Evolutionary conservation across 2,113 vertebrate genomes (phyloP), one percentile per base, ranked within the genome.

Genomic region (Oreochromis spilurus): DNA sequence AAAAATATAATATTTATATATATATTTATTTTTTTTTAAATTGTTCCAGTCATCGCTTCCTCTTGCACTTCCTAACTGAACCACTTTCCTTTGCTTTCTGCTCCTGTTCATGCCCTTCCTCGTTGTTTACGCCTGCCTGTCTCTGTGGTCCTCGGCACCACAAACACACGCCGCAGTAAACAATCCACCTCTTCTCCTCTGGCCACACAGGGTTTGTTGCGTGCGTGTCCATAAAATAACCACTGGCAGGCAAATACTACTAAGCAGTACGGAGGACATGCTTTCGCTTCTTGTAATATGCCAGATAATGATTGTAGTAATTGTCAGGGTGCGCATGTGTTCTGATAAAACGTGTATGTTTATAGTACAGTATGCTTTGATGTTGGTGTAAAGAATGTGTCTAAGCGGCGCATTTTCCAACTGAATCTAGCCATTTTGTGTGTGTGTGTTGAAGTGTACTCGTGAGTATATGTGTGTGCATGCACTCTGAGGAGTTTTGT

Each of bases 401-500:
- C 21, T 55, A 58, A 84, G 88, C 26, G 4, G 24, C 16, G 26
- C 5, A 2, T 50, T 65, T 12, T 12, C 29, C 43, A n/a, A 13
- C 34, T 9, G 14, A 81, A 86, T 31, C 75, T 65, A 54, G 58
- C 79, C 9, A 9, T 77, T 84, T 57, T 80, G 79, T 50, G 58
- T 0, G 17, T 45, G 31, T 40, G 17, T 34, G 10, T 5, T 48
- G 2, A n/a, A 26, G 86, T 52, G 67, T n/a, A 58, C 21, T 26
- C 6, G 5, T 7, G 9, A 6, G 54, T 77, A 3, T 80, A 9
- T 31, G 17, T 81, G 83, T 24, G 83, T 40, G 55, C 3, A 1
- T 7, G 38, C 52, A n/a, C 84, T 12, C 54, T 0, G 48, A 81
- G 81, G 88, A 86, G 70, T 84, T 90, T 87, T 88, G 84, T 93